Evolutionary conservation across 2,888 invertebrate genomes (phyloP).

Genomic region (Caenorhabditis drosophilae): DNA sequence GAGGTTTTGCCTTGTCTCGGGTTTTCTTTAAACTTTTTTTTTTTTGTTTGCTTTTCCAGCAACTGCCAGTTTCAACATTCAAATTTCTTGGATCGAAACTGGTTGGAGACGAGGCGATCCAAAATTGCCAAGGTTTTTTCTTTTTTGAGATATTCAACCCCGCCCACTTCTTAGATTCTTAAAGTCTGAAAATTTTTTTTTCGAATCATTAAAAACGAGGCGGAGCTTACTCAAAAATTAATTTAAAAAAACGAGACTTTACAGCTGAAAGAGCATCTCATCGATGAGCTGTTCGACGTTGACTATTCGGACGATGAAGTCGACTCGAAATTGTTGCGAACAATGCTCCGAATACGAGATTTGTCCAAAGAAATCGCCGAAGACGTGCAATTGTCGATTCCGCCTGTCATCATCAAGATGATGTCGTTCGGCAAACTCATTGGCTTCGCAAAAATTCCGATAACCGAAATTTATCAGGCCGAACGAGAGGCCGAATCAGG

Average conservation of each 20-base stretch:
- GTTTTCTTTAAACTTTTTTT: neutral
- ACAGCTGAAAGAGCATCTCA: constrained; percentile 19
- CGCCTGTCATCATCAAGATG: constrained; percentile 59
- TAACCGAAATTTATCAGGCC: constrained; percentile 46
- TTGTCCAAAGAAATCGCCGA: constrained; percentile 21
- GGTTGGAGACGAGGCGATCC: constrained; percentile 7
- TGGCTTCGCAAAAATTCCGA: constrained; percentile 55
- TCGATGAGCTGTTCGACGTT: constrained; percentile 5
- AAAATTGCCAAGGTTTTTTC: constrained; percentile 21
- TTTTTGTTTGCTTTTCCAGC: constrained; percentile 1
- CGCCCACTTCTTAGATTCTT: too few species aligned
- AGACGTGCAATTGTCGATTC: constrained; percentile 44
- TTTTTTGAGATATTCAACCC: too few species aligned
- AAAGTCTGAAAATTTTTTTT: too few species aligned
- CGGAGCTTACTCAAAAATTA: too few species aligned
- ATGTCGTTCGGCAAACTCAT: constrained; percentile 53
- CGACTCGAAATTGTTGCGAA: constrained; percentile 19
- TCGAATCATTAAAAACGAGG: too few species aligned
- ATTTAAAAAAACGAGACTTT: too few species aligned
- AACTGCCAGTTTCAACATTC: neutral
- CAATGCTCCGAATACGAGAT: constrained; percentile 14
- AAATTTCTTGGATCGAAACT: constrained; percentile 16
- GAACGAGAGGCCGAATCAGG: constrained; percentile 35
- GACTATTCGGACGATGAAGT: constrained; percentile 32
- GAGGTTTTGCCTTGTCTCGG: too few species aligned